Evolutionary conservation across 2,888 invertebrate genomes (phyloP).

Genomic region (Didymodactylos carnosus): DNA sequence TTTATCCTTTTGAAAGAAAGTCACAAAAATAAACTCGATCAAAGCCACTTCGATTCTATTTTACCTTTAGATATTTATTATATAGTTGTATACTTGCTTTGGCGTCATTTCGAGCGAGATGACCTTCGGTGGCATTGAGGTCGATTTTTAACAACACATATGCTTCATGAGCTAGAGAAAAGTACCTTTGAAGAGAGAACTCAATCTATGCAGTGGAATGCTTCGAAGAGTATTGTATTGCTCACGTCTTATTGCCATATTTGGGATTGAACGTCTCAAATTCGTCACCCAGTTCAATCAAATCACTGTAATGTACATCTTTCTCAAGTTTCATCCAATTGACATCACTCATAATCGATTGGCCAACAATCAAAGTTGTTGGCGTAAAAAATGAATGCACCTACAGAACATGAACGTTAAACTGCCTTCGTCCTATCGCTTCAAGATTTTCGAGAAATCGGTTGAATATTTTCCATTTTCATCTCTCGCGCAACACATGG

Average conservation of each 20-base stretch:
- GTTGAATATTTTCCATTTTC: background rate
- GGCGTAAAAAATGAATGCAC: background rate
- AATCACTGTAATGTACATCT: background rate
- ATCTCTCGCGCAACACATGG: background rate
- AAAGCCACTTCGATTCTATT: background rate
- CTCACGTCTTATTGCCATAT: background rate
- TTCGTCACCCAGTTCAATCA: background rate
- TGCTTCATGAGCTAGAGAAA: background rate
- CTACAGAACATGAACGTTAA: background rate
- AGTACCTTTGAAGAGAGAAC: background rate
- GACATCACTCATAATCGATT: background rate
- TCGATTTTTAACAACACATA: background rate
- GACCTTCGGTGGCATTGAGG: background rate
- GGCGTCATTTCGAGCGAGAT: background rate
- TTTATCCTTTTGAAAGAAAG: background rate
- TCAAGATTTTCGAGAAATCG: background rate
- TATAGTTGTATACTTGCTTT: background rate
- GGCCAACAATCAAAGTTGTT: background rate
- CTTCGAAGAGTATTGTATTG: background rate
- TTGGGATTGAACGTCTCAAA: background rate
- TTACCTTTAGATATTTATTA: background rate
- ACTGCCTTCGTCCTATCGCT: background rate
- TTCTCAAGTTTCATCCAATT: background rate
- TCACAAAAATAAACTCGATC: background rate
- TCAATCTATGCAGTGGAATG: background rate